Evolutionary conservation across 2,113 vertebrate species (phyloP).

Genomic region (Agelaius tricolor): DNA sequence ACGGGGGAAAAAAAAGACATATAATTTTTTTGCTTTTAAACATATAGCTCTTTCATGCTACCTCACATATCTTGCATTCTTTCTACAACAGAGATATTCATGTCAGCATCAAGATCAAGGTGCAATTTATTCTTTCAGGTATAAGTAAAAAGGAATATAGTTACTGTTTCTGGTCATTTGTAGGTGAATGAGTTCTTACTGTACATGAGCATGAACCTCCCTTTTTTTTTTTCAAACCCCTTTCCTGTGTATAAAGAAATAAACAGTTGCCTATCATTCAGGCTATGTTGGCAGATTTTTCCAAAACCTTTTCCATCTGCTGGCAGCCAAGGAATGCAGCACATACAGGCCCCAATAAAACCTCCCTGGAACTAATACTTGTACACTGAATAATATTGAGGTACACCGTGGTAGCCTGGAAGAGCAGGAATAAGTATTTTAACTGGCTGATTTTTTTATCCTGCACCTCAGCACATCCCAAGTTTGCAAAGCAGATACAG

Average conservation of each 20-base stretch:
- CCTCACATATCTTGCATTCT: neutral
- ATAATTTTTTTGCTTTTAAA: neutral
- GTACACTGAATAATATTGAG: neutral
- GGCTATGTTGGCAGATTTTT: neutral
- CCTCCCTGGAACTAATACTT: neutral
- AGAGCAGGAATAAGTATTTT: neutral
- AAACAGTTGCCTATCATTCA: neutral
- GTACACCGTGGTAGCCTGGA: neutral
- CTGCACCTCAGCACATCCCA: neutral
- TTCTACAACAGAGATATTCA: neutral
- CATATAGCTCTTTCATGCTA: neutral
- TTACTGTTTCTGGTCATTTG: neutral
- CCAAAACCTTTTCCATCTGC: neutral
- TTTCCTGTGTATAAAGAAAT: neutral
- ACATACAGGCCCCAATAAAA: neutral
- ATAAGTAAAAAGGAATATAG: neutral
- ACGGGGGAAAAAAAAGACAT: fast-evolving
- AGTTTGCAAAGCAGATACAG: neutral
- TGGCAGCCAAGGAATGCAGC: neutral
- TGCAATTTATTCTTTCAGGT: neutral
- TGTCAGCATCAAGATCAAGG: neutral
- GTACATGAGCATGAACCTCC: neutral
- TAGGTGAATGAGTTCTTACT: neutral
- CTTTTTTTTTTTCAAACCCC: neutral
- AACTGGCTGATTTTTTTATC: neutral